These are phyloP conservation scores for Archaeoteleia sp. DNA, from an alignment of 2,888 invertebrate genomes.

Conservation along the genomic window DNA sequence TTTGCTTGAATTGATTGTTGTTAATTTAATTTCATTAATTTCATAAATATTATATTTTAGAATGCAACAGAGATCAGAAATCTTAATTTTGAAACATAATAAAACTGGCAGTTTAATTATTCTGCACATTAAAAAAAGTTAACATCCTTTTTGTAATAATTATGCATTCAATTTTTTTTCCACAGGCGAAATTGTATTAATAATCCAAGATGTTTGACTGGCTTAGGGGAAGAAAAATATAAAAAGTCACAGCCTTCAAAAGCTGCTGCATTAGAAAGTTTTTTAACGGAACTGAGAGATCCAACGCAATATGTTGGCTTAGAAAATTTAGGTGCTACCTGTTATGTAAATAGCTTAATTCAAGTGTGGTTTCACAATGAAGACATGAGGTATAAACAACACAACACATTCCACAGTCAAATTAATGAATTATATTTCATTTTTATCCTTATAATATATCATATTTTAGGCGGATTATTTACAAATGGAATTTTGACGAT, in stretches of 20 bases:
- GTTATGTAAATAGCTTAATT: constrained; percentile 80
- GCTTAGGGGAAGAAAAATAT: constrained; percentile 78
- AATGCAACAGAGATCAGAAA: too few relatives aligned
- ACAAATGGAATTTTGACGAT: constrained; percentile 77
- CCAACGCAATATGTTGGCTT: constrained; percentile 78
- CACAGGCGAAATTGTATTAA: constrained; percentile 78
- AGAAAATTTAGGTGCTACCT: constrained; percentile 81
- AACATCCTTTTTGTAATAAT: too few relatives aligned
- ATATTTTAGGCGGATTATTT: constrained; percentile 76
- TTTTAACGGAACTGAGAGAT: constrained; percentile 69
- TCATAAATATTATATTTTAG: too few relatives aligned
- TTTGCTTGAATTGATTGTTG: too few relatives aligned
- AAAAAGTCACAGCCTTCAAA: constrained; percentile 75
- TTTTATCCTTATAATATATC: constrained; percentile 9
- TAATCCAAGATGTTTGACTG: constrained; percentile 79
- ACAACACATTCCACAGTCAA: too few relatives aligned
- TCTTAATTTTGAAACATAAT: too few relatives aligned
- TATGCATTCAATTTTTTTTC: constrained; percentile 1
- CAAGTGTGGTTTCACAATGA: constrained; percentile 81
- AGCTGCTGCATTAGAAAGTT: constrained; percentile 71
- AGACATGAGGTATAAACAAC: constrained; percentile 75
- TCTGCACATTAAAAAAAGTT: too few relatives aligned
- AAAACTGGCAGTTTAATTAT: too few relatives aligned
- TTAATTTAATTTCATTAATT: too few relatives aligned
- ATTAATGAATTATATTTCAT: constrained; percentile 6